Evolutionary conservation across 2,888 invertebrate species (phyloP).

Genomic region (Beris morrisii): DNA sequence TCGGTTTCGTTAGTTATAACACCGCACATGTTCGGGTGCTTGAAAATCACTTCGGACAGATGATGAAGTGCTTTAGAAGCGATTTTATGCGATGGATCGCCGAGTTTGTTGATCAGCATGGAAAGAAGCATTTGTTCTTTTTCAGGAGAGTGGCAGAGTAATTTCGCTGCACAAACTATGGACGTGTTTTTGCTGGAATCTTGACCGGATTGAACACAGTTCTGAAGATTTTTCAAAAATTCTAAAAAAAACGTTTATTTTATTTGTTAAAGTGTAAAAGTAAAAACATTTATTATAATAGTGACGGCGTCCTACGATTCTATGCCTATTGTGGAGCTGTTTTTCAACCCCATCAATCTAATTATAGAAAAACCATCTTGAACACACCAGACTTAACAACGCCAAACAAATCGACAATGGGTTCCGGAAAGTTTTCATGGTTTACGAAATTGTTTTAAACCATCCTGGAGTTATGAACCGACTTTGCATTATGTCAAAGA

Average conservation of each 20-base stretch:
- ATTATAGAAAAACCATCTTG: too few relatives aligned
- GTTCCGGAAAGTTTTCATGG: too few relatives aligned
- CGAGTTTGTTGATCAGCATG: constrained; percentile 90
- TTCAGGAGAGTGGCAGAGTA: constrained; percentile 52
- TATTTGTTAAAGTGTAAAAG: background rate
- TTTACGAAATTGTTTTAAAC: too few relatives aligned
- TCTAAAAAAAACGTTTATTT: constrained; percentile 42
- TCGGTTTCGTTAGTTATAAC: constrained; percentile 88
- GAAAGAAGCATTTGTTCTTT: constrained; percentile 65
- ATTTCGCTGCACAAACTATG: constrained; percentile 49
- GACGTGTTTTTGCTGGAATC: constrained; percentile 51
- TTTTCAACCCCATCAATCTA: too few relatives aligned
- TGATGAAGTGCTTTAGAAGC: constrained; percentile 87
- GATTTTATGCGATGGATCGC: constrained; percentile 81
- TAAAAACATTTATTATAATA: background rate
- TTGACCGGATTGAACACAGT: constrained; percentile 52
- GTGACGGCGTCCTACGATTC: too few relatives aligned
- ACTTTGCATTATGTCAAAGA: too few relatives aligned
- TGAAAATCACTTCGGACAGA: constrained; percentile 75
- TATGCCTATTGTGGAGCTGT: too few relatives aligned
- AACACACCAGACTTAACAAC: too few relatives aligned
- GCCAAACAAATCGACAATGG: too few relatives aligned
- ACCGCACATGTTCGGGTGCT: constrained; percentile 90
- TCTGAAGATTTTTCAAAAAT: constrained; percentile 53
- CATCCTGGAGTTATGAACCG: too few relatives aligned